Evolutionary conservation across 2,888 invertebrate genomes (phyloP).

Genomic region (Euzophera pinguis): DNA sequence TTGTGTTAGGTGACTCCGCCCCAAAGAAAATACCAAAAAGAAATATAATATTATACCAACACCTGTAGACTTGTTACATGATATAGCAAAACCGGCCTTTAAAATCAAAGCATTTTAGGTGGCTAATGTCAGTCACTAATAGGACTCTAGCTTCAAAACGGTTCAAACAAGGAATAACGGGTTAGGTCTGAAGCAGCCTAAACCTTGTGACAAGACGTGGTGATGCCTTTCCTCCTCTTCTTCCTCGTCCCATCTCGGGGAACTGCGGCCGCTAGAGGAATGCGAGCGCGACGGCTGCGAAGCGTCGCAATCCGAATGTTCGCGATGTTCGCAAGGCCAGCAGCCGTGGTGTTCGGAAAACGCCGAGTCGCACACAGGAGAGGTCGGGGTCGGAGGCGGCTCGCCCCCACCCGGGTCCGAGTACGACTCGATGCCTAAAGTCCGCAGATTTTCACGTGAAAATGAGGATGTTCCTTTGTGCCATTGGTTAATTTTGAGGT

Average conservation of each 20-base stretch:
- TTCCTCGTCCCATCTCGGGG: constrained; percentile 71
- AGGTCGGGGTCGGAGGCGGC: constrained; percentile 70
- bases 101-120: too few relatives aligned
- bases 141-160: constrained; percentile 19
- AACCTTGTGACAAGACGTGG: constrained; percentile 70
- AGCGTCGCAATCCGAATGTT: constrained; percentile 57
- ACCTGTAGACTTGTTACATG: neutral
- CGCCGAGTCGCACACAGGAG: constrained; percentile 73
- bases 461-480: too few relatives aligned
- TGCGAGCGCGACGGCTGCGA: constrained; percentile 64
- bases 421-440: constrained; percentile 70
- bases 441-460: constrained; percentile 32
- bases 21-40: too few relatives aligned
- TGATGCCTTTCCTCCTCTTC: constrained; percentile 65
- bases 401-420: constrained; percentile 71
- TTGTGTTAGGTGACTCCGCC: too few relatives aligned
- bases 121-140: too few relatives aligned
- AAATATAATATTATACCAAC: too few relatives aligned
- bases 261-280: constrained; percentile 67
- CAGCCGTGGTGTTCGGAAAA: constrained; percentile 73
- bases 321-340: constrained; percentile 71
- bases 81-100: too few relatives aligned
- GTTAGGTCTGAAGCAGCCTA: constrained; percentile 39
- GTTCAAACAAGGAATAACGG: constrained; percentile 25
- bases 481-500: too few relatives aligned